Percentiles rank a stretch among this genome's conserved stretches.
phyloP scores from a whole-genome alignment of 1,140 invertebrate species.

The Cotesia glomerata region DNA sequence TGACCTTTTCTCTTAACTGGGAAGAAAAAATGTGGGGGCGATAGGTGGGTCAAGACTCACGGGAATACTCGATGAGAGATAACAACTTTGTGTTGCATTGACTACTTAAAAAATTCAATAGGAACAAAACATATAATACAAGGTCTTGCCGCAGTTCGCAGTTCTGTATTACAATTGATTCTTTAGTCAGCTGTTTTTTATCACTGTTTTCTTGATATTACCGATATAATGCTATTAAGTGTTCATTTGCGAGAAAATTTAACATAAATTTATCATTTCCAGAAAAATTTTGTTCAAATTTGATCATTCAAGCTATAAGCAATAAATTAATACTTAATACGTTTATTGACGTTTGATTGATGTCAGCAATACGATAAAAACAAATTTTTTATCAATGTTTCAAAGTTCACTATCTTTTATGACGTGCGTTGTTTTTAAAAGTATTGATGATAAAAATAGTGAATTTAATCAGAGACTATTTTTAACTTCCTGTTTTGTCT shows the following conservation, averaged over 20 bases:
- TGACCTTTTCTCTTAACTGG: neutral
- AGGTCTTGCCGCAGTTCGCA: neutral
- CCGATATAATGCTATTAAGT: neutral
- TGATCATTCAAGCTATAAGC: too few relatives aligned
- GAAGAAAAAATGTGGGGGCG: constrained; percentile 6
- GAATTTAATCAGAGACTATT: too few relatives aligned
- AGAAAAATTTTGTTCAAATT: too few relatives aligned
- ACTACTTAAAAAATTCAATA: neutral
- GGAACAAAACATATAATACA: neutral
- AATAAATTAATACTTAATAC: too few relatives aligned
- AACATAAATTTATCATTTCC: too few relatives aligned
- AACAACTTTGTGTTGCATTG: neutral
- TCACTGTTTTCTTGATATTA: neutral
- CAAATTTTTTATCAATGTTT: too few relatives aligned
- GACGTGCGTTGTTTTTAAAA: too few relatives aligned
- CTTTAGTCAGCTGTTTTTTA: neutral
- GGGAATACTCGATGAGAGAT: neutral
- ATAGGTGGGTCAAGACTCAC: neutral
- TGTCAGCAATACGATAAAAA: too few relatives aligned
- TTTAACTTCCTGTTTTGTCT: too few relatives aligned
- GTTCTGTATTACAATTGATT: neutral
- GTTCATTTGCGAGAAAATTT: neutral
- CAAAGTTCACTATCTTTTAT: too few relatives aligned
- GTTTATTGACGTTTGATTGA: too few relatives aligned
- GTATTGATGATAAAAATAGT: too few relatives aligned